These are phyloP conservation scores for Urocyon cinereoargenteus DNA, from an alignment of 2,797 vertebrate species.

Conservation along the genomic window DNA sequence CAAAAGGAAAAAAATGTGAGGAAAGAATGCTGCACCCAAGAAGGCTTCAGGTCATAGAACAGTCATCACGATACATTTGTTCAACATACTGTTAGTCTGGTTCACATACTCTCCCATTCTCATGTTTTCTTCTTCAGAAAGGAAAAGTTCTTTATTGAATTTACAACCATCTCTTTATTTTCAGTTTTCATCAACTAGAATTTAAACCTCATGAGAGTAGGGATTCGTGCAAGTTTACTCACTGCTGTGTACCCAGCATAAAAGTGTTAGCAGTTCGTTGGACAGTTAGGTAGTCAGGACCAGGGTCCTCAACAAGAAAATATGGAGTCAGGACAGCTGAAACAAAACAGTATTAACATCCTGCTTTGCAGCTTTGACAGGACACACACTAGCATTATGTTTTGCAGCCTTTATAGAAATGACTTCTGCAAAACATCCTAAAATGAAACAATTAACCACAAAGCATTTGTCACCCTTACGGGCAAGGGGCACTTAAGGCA, in stretches of 20 bases:
- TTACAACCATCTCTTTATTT: background rate
- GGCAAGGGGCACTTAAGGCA: background rate
- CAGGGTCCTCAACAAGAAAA: no score
- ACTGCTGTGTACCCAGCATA: background rate
- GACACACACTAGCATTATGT: background rate
- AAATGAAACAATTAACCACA: background rate
- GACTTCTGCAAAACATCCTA: background rate
- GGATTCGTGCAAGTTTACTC: background rate
- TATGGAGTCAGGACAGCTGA: background rate
- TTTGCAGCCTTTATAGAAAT: background rate
- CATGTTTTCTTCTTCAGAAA: background rate
- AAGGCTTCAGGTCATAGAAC: background rate
- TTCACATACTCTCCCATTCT: background rate
- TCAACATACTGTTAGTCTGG: background rate
- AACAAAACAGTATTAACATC: background rate
- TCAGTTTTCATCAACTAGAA: background rate
- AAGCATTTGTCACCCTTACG: background rate
- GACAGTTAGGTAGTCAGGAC: background rate
- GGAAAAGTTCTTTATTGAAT: background rate
- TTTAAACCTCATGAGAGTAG: background rate
- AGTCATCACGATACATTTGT: background rate
- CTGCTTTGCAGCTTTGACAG: background rate
- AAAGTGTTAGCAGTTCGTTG: background rate
- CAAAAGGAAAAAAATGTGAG: no score
- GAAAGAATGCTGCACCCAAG: background rate